A percentile compares a stretch with the other conserved stretches of the same genome.
Evolutionary conservation across 2,113 vertebrate genomes (phyloP).

Genomic region (Dendropsophus ebraccatus): DNA sequence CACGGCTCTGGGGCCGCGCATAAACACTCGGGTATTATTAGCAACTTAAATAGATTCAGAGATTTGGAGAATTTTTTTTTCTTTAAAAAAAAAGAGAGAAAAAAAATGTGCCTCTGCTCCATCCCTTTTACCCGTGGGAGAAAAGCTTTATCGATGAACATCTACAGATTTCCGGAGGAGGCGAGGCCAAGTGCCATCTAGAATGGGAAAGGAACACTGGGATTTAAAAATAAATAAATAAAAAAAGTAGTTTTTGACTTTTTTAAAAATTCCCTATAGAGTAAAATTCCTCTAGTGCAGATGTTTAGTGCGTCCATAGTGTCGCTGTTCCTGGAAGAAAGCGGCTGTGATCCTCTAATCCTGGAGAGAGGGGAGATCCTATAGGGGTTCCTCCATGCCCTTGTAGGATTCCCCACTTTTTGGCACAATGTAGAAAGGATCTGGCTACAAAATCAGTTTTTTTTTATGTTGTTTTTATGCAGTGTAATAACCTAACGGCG

Average conservation of each 20-base stretch:
- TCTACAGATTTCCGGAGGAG: conserved; percentile 56
- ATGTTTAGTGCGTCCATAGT: no score
- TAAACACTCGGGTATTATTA: conserved; percentile 74
- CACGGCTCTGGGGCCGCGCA: conserved; percentile 61
- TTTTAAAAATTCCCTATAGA: neutral
- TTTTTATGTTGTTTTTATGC: no score
- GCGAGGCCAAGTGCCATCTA: conserved; percentile 22
- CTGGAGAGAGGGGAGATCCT: no score
- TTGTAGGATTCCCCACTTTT: no score
- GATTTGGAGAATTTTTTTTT: conserved; percentile 40
- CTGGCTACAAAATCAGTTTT: no score
- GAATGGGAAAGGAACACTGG: conserved; percentile 35
- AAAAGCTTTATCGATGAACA: conserved; percentile 55
- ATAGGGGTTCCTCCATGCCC: no score
- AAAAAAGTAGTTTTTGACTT: neutral
- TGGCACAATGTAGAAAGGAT: no score
- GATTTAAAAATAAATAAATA: neutral
- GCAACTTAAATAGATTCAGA: conserved; percentile 63
- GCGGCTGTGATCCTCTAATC: no score
- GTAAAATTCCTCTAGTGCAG: neutral
- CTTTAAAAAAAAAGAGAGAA: neutral
- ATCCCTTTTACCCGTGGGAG: conserved; percentile 54
- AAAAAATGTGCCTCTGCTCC: neutral
- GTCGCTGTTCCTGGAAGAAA: no score
- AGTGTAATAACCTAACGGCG: no score